These are phyloP conservation scores for Florisuga fusca DNA, from an alignment of 2,797 vertebrate species.

Conservation along the genomic window DNA sequence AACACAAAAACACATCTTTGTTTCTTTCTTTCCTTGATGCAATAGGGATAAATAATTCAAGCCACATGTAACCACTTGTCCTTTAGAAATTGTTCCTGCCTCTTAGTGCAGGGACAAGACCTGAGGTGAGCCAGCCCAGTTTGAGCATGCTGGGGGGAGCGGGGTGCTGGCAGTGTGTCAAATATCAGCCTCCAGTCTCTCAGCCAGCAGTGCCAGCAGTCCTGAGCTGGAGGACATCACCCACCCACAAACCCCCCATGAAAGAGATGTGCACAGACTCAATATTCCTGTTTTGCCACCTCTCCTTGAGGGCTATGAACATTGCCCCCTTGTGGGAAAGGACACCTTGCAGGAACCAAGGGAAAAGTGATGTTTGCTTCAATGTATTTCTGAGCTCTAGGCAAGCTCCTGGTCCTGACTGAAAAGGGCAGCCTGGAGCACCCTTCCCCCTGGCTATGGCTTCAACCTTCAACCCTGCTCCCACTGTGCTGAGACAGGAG, in stretches of 20 bases:
- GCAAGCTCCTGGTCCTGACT: neutral
- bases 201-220: neutral
- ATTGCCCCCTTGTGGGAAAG: neutral
- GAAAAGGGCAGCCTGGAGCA: neutral
- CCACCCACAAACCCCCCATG: neutral
- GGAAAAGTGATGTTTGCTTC: neutral
- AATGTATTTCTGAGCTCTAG: neutral
- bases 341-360: neutral
- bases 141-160: neutral
- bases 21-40: slow-evolving; percentile 55
- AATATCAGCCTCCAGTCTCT: neutral
- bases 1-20: neutral
- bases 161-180: neutral
- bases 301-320: neutral
- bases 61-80: slow-evolving; percentile 76
- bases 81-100: slow-evolving; percentile 79
- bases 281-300: neutral
- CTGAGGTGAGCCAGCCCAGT: neutral
- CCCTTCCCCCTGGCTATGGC: neutral
- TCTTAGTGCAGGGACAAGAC: slow-evolving; percentile 60
- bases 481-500: neutral
- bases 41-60: slow-evolving; percentile 83
- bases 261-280: neutral
- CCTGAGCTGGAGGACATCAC: neutral
- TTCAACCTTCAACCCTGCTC: slow-evolving; percentile 31